Conservation (phyloP, 2,113 vertebrate genomes). For the Rana temporaria region DNA sequence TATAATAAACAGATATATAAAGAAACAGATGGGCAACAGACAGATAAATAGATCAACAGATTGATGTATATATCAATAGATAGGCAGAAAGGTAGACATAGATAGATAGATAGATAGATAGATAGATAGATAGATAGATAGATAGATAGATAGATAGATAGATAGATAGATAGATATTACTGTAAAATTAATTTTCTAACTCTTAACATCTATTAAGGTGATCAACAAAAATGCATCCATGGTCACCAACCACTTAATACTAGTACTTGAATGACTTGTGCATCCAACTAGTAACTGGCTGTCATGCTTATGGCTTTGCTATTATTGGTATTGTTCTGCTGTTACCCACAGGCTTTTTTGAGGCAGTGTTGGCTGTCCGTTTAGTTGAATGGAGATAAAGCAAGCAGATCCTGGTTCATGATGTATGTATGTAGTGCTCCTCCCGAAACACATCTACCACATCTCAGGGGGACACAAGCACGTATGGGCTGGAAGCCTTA, state of each 20-base stretch:
- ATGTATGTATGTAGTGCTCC: slow-evolving; percentile 1
- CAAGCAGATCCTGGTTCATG: not conserved
- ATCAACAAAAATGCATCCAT: not conserved
- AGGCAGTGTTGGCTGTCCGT: not conserved
- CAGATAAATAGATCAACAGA: too few relatives aligned
- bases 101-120: not conserved
- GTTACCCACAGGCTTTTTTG: not conserved
- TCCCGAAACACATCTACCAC: not conserved
- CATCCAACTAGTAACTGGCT: too few relatives aligned
- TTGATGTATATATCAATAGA: too few relatives aligned
- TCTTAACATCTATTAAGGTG: too few relatives aligned
- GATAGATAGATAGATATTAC: too few relatives aligned
- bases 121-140: not conserved
- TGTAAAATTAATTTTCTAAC: too few relatives aligned
- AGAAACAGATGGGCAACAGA: too few relatives aligned
- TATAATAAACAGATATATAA: too few relatives aligned
- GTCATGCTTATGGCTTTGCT: not conserved
- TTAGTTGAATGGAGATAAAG: not conserved
- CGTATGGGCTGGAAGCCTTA: slow-evolving; percentile 11
- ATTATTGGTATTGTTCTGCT: not conserved
- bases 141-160: too few relatives aligned
- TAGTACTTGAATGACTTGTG: not conserved
- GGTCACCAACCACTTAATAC: not conserved
- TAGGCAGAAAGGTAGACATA: too few relatives aligned
- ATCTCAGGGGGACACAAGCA: slow-evolving; percentile 6